Conservation (phyloP, 92 coral and sea anemone species). For the Montipora capitata region DNA sequence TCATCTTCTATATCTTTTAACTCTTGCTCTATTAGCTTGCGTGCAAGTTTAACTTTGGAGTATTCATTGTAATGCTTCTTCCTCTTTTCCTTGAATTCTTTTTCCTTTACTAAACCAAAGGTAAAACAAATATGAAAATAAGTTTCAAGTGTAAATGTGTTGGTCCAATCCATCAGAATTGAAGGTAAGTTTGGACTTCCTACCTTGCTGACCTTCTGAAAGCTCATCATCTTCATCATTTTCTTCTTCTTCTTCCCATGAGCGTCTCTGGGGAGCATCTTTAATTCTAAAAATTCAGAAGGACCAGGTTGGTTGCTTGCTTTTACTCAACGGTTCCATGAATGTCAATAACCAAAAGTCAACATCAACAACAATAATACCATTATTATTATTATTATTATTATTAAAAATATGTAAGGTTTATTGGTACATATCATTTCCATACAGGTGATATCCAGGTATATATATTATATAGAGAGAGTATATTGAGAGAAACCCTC, state of each 20-base stretch:
- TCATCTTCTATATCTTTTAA: conserved; percentile 92
- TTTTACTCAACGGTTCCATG: too few species aligned
- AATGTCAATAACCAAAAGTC: too few species aligned
- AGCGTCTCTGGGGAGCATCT: conserved; percentile 72
- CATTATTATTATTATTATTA: too few species aligned
- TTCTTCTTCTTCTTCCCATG: conserved; percentile 79
- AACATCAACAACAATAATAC: too few species aligned
- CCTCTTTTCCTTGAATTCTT: conserved; percentile 85
- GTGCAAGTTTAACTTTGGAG: conserved; percentile 89
- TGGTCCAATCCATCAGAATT: too few species aligned
- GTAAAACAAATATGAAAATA: too few species aligned
- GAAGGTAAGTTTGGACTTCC: not conserved
- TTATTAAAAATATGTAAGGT: too few species aligned
- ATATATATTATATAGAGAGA: too few species aligned
- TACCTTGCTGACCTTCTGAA: conserved; percentile 83
- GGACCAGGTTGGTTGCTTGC: not conserved
- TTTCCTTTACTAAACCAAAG: conserved; percentile 66
- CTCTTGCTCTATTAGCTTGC: conserved; percentile 95
- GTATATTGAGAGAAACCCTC: too few species aligned
- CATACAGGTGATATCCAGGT: too few species aligned
- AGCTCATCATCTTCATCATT: conserved; percentile 71
- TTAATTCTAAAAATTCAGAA: conserved; percentile 55
- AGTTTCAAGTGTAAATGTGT: too few species aligned
- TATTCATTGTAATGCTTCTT: conserved; percentile 95
- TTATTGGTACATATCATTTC: too few species aligned